These are phyloP conservation scores for Diarsia mendica DNA, from an alignment of 2,888 invertebrate genomes.

Conservation along the genomic window DNA sequence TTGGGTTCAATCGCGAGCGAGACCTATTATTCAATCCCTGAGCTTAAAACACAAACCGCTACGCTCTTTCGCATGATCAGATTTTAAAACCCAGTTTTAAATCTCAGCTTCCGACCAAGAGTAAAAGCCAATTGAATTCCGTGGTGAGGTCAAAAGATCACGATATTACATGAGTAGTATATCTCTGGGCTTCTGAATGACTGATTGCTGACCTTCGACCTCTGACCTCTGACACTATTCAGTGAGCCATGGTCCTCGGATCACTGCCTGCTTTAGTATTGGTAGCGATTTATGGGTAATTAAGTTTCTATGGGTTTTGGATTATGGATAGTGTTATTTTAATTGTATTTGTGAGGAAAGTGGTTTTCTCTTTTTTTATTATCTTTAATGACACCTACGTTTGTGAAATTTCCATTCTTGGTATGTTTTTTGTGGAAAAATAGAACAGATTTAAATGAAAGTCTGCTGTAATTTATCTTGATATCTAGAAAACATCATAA, in stretches of 20 bases:
- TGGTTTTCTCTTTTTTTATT: not conserved
- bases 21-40: not conserved
- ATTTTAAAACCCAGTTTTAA: slow-evolving; percentile 4
- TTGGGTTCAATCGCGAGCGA: too few species aligned
- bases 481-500: not conserved
- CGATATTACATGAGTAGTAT: slow-evolving; percentile 35
- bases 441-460: not conserved
- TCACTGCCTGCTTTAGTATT: slow-evolving; percentile 23
- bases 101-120: not conserved
- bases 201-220: slow-evolving; percentile 41
- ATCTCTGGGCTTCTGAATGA: slow-evolving; percentile 48
- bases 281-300: slow-evolving; percentile 26
- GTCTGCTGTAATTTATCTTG: not conserved
- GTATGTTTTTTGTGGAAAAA: not conserved
- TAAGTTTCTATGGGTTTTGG: slow-evolving; percentile 8
- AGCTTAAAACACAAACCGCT: not conserved
- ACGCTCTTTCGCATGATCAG: not conserved
- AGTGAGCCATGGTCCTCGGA: slow-evolving; percentile 20
- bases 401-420: not conserved
- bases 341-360: not conserved
- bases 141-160: slow-evolving; percentile 45
- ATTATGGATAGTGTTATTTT: slow-evolving; percentile 1
- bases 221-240: slow-evolving; percentile 25
- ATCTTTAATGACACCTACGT: not conserved
- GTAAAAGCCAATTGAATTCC: slow-evolving; percentile 29